A percentile compares a stretch with the other conserved stretches of the same genome.
Conservation (phyloP, 2,113 vertebrate species). For the Alethe castanea region DNA sequence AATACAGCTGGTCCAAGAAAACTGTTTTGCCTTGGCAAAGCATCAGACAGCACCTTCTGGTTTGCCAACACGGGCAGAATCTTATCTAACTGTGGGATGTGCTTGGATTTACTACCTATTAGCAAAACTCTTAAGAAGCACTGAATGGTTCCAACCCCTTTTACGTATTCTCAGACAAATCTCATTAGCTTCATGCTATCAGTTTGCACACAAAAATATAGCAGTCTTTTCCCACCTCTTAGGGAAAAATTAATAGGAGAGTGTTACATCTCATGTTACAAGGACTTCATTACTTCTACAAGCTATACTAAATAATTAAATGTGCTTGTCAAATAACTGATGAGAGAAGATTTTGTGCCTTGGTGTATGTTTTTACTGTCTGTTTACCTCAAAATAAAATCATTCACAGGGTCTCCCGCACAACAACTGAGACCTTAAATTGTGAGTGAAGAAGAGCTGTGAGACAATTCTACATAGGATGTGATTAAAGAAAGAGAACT, state of each 20-base stretch:
- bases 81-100: slow-evolving; percentile 50
- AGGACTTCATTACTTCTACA: slow-evolving; percentile 29
- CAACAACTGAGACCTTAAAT: background rate
- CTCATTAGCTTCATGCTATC: background rate
- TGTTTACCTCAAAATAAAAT: background rate
- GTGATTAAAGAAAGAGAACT: background rate
- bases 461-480: background rate
- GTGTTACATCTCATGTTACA: slow-evolving; percentile 10
- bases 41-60: slow-evolving; percentile 37
- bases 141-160: slow-evolving; percentile 13
- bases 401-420: background rate
- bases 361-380: background rate
- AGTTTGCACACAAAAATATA: background rate
- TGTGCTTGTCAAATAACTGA: slow-evolving; percentile 7
- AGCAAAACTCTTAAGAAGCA: slow-evolving; percentile 26
- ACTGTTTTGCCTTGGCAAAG: slow-evolving; percentile 50
- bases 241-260: slow-evolving; percentile 1
- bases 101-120: slow-evolving; percentile 36
- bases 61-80: slow-evolving; percentile 47
- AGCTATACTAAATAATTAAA: slow-evolving; percentile 43
- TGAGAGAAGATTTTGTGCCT: slow-evolving; percentile 24
- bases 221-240: background rate
- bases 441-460: background rate
- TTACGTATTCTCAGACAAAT: background rate
- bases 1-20: slow-evolving; percentile 14